phyloP scores from a whole-genome alignment of 1,140 invertebrate species.

The Drosophila pseudoananassae region DNA sequence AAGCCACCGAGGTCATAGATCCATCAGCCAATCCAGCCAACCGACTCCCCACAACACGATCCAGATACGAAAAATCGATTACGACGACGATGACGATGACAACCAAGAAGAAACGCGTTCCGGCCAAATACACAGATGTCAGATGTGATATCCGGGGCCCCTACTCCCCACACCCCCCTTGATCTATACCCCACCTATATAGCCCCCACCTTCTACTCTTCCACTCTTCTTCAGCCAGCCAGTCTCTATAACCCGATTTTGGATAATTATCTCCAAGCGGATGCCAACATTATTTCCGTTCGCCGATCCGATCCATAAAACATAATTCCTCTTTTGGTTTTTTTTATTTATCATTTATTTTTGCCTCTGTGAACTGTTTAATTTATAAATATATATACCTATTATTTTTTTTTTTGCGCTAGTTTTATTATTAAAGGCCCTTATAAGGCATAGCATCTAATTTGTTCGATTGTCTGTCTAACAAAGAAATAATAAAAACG shows the following conservation, averaged over 20 bases:
- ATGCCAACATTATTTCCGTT: slow-evolving; percentile 64
- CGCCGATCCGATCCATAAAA: slow-evolving; percentile 48
- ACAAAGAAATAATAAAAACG: slow-evolving; percentile 61
- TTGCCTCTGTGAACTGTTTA: slow-evolving; percentile 43
- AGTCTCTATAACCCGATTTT: slow-evolving; percentile 14
- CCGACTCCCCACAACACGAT: slow-evolving; percentile 16
- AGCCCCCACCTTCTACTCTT: neutral
- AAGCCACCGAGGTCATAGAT: slow-evolving; percentile 86
- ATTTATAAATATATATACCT: slow-evolving; percentile 11
- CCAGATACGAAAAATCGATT: slow-evolving; percentile 11
- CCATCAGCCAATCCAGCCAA: neutral
- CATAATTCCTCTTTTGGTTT: slow-evolving; percentile 71
- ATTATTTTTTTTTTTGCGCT: slow-evolving; percentile 54
- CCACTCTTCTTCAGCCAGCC: slow-evolving; percentile 12
- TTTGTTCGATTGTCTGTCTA: slow-evolving; percentile 82
- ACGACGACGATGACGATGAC: slow-evolving; percentile 13
- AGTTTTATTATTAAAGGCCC: slow-evolving; percentile 73
- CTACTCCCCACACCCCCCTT: too few relatives aligned
- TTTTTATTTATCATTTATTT: slow-evolving; percentile 8
- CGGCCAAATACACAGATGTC: slow-evolving; percentile 47
- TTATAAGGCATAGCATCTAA: slow-evolving; percentile 78
- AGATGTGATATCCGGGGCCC: slow-evolving; percentile 13
- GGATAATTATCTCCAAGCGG: slow-evolving; percentile 22
- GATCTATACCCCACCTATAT: too few relatives aligned
- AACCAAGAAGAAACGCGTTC: slow-evolving; percentile 35